A percentile compares a stretch with the other conserved stretches of the same genome.
phyloP scores from a whole-genome alignment of 2,797 vertebrate species.

The Australoheros facetus region DNA sequence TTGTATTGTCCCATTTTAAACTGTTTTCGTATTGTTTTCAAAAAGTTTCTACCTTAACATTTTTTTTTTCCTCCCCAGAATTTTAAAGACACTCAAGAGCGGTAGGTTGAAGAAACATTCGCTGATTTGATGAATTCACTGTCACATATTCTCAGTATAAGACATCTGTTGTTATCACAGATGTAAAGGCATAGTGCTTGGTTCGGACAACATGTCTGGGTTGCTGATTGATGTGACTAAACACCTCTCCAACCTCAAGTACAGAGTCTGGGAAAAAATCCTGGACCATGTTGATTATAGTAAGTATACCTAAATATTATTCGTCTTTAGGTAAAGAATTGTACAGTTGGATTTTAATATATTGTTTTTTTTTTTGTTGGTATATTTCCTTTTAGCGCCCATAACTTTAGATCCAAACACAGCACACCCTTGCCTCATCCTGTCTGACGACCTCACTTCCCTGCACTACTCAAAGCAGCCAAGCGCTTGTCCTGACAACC shows the following conservation, averaged over 20 bases:
- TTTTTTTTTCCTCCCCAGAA: conserved; percentile 66
- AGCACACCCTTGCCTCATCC: conserved; percentile 79
- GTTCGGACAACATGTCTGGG: conserved; percentile 61
- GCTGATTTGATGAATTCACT: not conserved
- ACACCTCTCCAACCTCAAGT: conserved; percentile 80
- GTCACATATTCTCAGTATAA: not conserved
- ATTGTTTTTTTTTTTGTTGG: not conserved
- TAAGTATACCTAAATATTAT: conserved; percentile 54
- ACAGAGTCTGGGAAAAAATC: conserved; percentile 79
- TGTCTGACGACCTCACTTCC: conserved; percentile 80
- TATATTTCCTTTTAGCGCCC: conserved; percentile 66
- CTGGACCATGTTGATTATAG: conserved; percentile 70
- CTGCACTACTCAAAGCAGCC: conserved; percentile 67
- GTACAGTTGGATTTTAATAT: not conserved
- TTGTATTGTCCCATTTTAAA: not conserved
- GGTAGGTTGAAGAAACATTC: conserved; percentile 56
- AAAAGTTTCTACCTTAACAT: not conserved
- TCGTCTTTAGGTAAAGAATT: not conserved
- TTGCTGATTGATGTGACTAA: conserved; percentile 73
- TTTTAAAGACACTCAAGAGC: conserved; percentile 71
- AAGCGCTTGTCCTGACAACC: conserved; percentile 73
- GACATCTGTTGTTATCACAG: conserved; percentile 49
- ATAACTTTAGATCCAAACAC: conserved; percentile 83
- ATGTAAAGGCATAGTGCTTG: conserved; percentile 32
- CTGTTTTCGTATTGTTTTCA: not conserved